Evolutionary conservation across 2,797 vertebrate genomes (phyloP).

Genomic region (Luscinia megarhynchos): DNA sequence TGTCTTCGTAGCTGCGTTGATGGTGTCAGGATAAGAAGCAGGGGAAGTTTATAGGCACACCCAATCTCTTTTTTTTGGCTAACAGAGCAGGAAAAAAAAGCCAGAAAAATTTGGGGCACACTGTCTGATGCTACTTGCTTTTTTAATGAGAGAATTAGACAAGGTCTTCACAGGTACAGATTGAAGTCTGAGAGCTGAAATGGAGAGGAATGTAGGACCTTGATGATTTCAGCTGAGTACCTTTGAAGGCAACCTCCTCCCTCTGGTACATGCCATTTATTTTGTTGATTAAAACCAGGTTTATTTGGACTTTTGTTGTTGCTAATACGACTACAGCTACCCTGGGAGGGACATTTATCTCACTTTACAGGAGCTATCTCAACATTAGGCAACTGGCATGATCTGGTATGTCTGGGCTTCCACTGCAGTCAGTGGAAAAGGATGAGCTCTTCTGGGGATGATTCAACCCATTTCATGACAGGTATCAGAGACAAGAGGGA

Average conservation of each 20-base stretch:
- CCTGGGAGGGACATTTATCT: background rate
- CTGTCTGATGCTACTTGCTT: background rate
- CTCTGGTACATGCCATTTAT: background rate
- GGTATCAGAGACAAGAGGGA: background rate
- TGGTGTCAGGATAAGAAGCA: background rate
- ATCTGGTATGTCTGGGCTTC: background rate
- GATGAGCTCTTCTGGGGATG: background rate
- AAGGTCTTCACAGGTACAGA: background rate
- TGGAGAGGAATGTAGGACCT: background rate
- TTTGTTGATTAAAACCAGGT: background rate
- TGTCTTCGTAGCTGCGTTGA: background rate
- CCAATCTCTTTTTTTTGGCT: background rate
- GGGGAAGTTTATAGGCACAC: background rate
- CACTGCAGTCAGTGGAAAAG: background rate
- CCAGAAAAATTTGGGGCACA: background rate
- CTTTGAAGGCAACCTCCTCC: background rate
- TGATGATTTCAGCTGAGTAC: background rate
- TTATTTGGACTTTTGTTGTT: background rate
- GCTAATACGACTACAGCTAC: background rate
- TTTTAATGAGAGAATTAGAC: background rate
- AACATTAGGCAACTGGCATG: background rate
- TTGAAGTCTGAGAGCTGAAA: background rate
- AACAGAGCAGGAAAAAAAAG: background rate
- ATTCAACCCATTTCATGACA: slow-evolving; percentile 14
- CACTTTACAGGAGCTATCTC: background rate